Percentiles rank a stretch among this genome's conserved stretches.
These are phyloP conservation scores for Parasteatoda lunata DNA, from an alignment of 2,888 invertebrate genomes.

Conservation along the genomic window DNA sequence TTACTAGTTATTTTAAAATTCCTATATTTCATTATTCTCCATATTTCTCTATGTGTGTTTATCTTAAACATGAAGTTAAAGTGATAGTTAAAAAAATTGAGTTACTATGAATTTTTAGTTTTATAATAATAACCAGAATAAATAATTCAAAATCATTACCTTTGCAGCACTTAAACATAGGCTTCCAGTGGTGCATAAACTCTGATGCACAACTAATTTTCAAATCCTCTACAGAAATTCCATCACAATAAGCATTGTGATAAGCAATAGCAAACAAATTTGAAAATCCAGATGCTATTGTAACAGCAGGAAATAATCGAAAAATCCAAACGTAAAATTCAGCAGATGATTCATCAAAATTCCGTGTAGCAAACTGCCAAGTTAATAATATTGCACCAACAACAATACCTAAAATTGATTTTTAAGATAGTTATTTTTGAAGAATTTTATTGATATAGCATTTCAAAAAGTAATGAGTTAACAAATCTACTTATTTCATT, in stretches of 20 bases:
- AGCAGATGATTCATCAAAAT: background rate
- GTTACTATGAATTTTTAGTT: background rate
- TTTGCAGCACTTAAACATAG: conserved; percentile 51
- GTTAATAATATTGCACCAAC: background rate
- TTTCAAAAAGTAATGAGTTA: too few species aligned
- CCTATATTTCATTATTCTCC: too few species aligned
- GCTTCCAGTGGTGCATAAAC: conserved; percentile 1
- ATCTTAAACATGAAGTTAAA: background rate
- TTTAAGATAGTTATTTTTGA: too few species aligned
- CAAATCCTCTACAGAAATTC: conserved; percentile 18
- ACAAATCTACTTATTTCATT: too few species aligned
- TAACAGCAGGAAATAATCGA: conserved; percentile 27
- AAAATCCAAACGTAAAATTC: conserved; percentile 14
- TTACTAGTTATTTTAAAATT: too few species aligned
- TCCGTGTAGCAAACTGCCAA: background rate
- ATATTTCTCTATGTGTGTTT: too few species aligned
- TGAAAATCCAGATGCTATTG: conserved; percentile 23
- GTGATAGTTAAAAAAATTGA: background rate
- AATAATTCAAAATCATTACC: conserved; percentile 6
- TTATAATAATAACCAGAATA: background rate
- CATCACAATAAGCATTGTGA: conserved; percentile 46
- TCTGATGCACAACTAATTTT: conserved; percentile 26
- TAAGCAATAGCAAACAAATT: conserved; percentile 44
- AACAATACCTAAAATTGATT: conserved; percentile 6
- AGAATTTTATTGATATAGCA: too few species aligned